Percentiles rank a stretch among this genome's conserved stretches.
Conservation (phyloP, 2,888 invertebrate species). For the Alcis repandata region DNA sequence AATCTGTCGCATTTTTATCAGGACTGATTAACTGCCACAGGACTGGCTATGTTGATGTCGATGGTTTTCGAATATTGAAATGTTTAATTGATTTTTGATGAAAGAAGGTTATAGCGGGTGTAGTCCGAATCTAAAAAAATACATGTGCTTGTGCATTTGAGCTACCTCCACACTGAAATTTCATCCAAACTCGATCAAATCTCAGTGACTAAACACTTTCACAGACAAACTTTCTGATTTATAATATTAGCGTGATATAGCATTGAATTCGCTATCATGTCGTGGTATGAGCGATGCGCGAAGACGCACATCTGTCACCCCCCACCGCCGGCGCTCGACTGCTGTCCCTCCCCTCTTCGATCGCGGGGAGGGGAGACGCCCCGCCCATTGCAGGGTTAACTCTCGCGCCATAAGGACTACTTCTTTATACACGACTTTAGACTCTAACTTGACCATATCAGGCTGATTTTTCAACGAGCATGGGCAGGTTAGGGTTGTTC, state of each 20-base stretch:
- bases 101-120: too few relatives aligned
- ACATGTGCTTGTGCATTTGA: neutral
- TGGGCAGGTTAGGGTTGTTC: conserved; percentile 65
- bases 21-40: too few relatives aligned
- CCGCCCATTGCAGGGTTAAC: conserved; percentile 60
- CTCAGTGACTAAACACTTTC: neutral
- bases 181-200: neutral
- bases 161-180: neutral
- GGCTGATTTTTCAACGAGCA: neutral
- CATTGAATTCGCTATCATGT: conserved; percentile 79
- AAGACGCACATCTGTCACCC: conserved; percentile 79
- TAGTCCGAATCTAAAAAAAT: neutral
- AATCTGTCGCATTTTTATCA: too few relatives aligned
- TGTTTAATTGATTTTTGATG: too few relatives aligned
- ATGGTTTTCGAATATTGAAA: too few relatives aligned
- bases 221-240: conserved; percentile 32
- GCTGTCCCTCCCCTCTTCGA: conserved; percentile 64
- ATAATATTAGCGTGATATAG: conserved; percentile 70
- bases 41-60: too few relatives aligned
- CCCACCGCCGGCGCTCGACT: conserved; percentile 75
- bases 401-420: conserved; percentile 39
- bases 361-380: conserved; percentile 56
- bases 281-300: conserved; percentile 74
- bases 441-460: conserved; percentile 44
- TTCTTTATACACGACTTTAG: conserved; percentile 44